Percentiles rank a stretch among this genome's conserved stretches.
Conservation (phyloP, 1,140 invertebrate species). For the Drosophila pachea region DNA sequence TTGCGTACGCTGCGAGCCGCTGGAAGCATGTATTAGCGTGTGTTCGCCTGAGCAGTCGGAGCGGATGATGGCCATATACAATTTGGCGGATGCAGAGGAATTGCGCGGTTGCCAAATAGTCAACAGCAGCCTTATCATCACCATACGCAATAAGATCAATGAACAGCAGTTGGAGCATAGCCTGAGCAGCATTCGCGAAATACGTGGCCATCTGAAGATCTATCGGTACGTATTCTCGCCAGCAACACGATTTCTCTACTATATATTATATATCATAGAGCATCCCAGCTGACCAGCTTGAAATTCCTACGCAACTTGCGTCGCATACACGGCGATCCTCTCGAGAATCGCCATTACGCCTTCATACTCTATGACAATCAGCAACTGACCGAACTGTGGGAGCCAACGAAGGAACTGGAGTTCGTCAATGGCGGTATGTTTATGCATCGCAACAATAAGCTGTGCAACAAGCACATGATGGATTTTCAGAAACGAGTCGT, state of each 20-base stretch:
- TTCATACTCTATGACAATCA: constrained; percentile 68
- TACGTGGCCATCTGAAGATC: constrained; percentile 66
- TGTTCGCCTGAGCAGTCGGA: constrained; percentile 43
- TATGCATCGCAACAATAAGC: constrained; percentile 66
- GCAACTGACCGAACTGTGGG: constrained; percentile 56
- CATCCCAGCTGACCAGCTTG: constrained; percentile 53
- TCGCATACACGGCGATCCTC: constrained; percentile 48
- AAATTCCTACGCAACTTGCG: constrained; percentile 53
- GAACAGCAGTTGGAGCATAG: constrained; percentile 49
- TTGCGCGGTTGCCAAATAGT: constrained; percentile 65
- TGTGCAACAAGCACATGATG: constrained; percentile 61
- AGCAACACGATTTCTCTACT: neutral
- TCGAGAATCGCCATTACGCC: constrained; percentile 54
- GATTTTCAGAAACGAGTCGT: constrained; percentile 40
- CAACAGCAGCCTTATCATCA: constrained; percentile 60
- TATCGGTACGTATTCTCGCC: constrained; percentile 42
- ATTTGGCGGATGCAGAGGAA: constrained; percentile 57
- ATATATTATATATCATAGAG: constrained; percentile 19
- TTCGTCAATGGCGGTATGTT: constrained; percentile 61
- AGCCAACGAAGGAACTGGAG: constrained; percentile 38
- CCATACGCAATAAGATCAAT: constrained; percentile 52
- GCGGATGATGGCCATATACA: constrained; percentile 40
- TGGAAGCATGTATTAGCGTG: constrained; percentile 54
- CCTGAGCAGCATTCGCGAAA: constrained; percentile 57
- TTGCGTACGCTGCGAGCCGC: constrained; percentile 42